Percentiles rank a stretch among this genome's conserved stretches.
These are phyloP conservation scores for Ophion obscuratus DNA, from an alignment of 2,888 invertebrate species.

Conservation along the genomic window DNA sequence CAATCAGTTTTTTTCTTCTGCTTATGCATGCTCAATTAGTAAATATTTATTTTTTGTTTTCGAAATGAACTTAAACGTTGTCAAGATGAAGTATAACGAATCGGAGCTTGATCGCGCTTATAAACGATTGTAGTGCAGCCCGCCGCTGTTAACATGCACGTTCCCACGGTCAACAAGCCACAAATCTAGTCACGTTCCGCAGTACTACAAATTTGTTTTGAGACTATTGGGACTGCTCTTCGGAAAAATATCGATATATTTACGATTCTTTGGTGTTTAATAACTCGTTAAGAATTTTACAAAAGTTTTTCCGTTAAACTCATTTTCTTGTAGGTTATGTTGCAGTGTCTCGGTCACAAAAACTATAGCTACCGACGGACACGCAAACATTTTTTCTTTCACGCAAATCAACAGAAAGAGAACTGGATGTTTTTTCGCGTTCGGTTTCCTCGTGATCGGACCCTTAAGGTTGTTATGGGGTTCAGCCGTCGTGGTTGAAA, in stretches of 20 bases:
- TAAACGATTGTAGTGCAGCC: background rate
- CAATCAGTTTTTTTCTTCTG: background rate
- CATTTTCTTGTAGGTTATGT: background rate
- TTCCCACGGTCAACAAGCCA: conserved; percentile 9
- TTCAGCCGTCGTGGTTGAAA: too few species aligned
- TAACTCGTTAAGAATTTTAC: background rate
- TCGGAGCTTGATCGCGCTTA: background rate
- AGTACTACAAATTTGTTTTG: background rate
- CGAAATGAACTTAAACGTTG: background rate
- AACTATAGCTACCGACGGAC: too few species aligned
- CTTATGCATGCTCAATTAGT: background rate
- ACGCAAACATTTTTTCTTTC: too few species aligned
- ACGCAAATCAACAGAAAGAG: too few species aligned
- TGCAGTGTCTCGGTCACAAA: background rate
- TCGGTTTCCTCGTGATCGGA: too few species aligned
- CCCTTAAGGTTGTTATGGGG: too few species aligned
- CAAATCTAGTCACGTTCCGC: background rate
- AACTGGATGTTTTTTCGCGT: too few species aligned
- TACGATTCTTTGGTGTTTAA: background rate
- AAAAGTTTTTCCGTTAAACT: background rate
- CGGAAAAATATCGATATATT: background rate
- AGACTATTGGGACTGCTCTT: background rate
- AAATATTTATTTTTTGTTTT: background rate
- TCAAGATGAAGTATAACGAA: background rate
- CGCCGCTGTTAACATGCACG: background rate